Base-by-base conservation (phyloP, 2,888 invertebrate genomes). In the Hypomecis punctinalis region DNA sequence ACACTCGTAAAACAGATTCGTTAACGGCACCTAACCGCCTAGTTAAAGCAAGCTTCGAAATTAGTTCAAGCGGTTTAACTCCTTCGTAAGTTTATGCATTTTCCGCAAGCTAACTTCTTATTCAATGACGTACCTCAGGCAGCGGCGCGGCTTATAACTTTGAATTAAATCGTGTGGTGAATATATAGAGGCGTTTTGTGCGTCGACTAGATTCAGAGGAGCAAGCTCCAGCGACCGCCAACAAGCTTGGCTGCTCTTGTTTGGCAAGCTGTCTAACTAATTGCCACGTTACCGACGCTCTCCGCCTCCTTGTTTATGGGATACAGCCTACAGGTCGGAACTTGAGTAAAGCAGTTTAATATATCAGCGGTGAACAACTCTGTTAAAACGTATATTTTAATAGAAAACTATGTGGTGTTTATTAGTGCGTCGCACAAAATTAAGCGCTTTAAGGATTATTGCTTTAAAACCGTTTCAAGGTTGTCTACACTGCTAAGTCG, bases 221-320 rank as follows among this genome's bases (percentile, higher is more conserved):
- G 48, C 36, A n/a, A 78, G 79, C 78, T 60, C 57, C 39, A 80
- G 80, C 77, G 75, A 77, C 77, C 75, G 74, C 72, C 76, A 75
- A 74, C 68, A 71, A 64, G 72, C 71, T 72, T 75, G 77, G 76
- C 77, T 69, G 77, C 76, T 77, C 76, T 81, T 87, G 85, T 86
- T 88, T 86, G 85, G 83, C 85, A 84, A 86, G 81, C 86, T 85
- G 84, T 85, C 85, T 85, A 83, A 81, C 84, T 89, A 88, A 89
- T 88, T 87, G 83, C 84, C 80, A 75, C 78, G 79, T 82, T 81
- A 81, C 81, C 76, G 72, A 76, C 72, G 71, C 76, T 76, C 73
- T 70, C 71, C 69, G 70, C 71, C 71, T 68, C 71, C 67, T 76
- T 79, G 79, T 82, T 81, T 80, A 82, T 77, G 73, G 74, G 65